phyloP scores from a whole-genome alignment of 1,140 invertebrate species.

The Neodiprion virginianus region DNA sequence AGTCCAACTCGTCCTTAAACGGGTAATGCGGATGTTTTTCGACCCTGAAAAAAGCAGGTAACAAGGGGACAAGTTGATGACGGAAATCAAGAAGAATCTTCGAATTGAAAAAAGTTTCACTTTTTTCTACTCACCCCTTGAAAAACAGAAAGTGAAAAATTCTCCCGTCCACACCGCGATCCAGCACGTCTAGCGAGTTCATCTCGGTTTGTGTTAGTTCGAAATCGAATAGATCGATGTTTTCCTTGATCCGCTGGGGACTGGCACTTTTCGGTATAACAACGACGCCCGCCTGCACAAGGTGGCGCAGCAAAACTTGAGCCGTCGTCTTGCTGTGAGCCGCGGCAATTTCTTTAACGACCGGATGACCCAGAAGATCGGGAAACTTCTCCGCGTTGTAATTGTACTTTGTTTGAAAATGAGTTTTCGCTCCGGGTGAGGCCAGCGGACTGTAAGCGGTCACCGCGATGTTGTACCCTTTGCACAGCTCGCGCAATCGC shows the following conservation, averaged over 20 bases:
- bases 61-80: constrained; percentile 25
- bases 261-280: constrained; percentile 88
- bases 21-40: constrained; percentile 67
- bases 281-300: constrained; percentile 74
- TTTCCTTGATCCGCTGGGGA: constrained; percentile 71
- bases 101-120: neutral
- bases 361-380: constrained; percentile 72
- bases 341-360: constrained; percentile 72
- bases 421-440: constrained; percentile 65
- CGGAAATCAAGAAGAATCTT: constrained; percentile 13
- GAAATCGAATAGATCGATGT: constrained; percentile 69
- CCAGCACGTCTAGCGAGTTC: constrained; percentile 58
- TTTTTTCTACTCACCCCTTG: constrained; percentile 57
- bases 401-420: constrained; percentile 61
- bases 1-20: constrained; percentile 52
- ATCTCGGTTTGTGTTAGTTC: constrained; percentile 63
- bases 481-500: constrained; percentile 76
- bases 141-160: constrained; percentile 68
- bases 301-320: constrained; percentile 80
- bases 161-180: constrained; percentile 62
- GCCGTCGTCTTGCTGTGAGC: constrained; percentile 75
- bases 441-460: constrained; percentile 87
- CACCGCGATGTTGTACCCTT: constrained; percentile 72
- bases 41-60: constrained; percentile 41
- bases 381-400: constrained; percentile 67